Percentiles rank a stretch among this genome's conserved stretches.
phyloP scores from a whole-genome alignment of 2,113 vertebrate species.

The Puntigrus tetrazona region DNA sequence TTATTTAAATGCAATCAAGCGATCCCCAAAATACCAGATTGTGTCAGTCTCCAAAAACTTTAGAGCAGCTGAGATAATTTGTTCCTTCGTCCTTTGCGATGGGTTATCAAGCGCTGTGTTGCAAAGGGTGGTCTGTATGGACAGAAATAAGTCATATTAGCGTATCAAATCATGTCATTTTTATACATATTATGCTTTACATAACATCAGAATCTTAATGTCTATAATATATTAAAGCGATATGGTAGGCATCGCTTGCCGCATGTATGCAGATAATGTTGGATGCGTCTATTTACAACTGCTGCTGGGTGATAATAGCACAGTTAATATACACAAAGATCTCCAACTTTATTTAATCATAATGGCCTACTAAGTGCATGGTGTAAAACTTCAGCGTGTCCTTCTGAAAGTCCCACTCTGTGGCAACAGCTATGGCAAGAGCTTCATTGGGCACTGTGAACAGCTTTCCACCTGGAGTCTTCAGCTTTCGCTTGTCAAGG shows the following conservation, averaged over 20 bases:
- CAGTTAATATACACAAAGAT: background rate
- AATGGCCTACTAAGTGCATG: conserved; percentile 87
- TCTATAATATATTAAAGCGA: too few species aligned
- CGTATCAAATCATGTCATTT: background rate
- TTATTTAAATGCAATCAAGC: background rate
- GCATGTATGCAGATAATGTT: background rate
- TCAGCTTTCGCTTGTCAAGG: conserved; percentile 91
- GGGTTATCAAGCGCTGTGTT: conserved; percentile 96
- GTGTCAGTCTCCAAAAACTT: conserved; percentile 97
- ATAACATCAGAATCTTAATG: background rate
- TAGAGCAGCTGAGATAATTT: conserved; percentile 85
- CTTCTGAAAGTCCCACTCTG: conserved; percentile 92
- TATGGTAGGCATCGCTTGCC: background rate
- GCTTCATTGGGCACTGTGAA: conserved; percentile 90
- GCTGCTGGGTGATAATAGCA: background rate
- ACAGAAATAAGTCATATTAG: conserved; percentile 21
- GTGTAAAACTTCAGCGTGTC: conserved; percentile 93
- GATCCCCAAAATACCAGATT: conserved; percentile 81
- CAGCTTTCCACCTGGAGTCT: conserved; percentile 90
- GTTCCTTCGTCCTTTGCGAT: conserved; percentile 80
- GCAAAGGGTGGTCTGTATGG: conserved; percentile 87
- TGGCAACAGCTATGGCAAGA: conserved; percentile 91
- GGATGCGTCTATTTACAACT: background rate
- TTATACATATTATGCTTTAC: background rate
- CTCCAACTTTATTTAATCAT: background rate